These are phyloP conservation scores for Tortricodes alternella DNA, from an alignment of 2,888 invertebrate species.

Conservation along the genomic window DNA sequence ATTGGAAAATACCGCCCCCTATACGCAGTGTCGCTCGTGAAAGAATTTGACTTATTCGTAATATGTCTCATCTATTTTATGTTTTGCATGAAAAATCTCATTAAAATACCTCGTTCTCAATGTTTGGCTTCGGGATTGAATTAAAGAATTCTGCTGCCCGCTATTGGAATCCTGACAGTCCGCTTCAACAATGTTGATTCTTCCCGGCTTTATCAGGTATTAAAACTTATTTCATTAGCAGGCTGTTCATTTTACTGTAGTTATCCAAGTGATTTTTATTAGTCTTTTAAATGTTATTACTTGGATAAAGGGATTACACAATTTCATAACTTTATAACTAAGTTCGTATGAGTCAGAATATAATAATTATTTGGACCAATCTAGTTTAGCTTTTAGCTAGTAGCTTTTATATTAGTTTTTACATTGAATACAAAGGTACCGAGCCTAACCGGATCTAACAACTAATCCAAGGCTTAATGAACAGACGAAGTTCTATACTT, in stretches of 20 bases:
- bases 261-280: neutral
- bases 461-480: no score
- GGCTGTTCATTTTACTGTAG: constrained; percentile 1
- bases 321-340: neutral
- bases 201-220: constrained; percentile 22
- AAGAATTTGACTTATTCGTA: constrained; percentile 37
- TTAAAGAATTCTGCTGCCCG: constrained; percentile 27
- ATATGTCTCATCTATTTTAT: constrained; percentile 31
- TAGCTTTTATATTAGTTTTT: no score
- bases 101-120: constrained; percentile 49
- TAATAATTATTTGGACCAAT: no score
- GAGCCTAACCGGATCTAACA: no score
- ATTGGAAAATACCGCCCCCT: constrained; percentile 66
- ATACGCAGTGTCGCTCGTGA: constrained; percentile 45
- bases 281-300: neutral
- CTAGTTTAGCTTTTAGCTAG: no score
- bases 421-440: no score
- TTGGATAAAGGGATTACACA: neutral
- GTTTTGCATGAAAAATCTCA: constrained; percentile 43
- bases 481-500: no score
- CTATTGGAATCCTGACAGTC: constrained; percentile 27
- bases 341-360: no score
- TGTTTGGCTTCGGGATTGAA: constrained; percentile 33
- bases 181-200: constrained; percentile 21
- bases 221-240: constrained; percentile 24